Conservation (phyloP, 1,140 invertebrate species). For the Antheraea mylitta region DNA sequence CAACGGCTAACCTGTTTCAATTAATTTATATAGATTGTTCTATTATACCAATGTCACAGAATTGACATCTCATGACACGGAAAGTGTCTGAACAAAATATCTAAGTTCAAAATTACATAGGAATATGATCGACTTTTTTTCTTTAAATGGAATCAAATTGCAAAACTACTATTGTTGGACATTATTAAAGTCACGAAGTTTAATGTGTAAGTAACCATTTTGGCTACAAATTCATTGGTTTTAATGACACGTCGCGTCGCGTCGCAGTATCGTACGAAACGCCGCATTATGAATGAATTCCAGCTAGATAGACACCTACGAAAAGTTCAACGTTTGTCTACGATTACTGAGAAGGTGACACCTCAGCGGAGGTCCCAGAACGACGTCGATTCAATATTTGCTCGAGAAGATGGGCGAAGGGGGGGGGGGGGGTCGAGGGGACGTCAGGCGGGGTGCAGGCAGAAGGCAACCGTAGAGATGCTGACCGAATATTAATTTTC, state of each 20-base stretch:
- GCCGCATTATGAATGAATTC: slow-evolving; percentile 13
- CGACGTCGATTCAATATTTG: slow-evolving; percentile 61
- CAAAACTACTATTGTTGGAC: neutral
- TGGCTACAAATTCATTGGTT: neutral
- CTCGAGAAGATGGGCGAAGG: slow-evolving; percentile 39
- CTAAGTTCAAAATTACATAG: too few relatives aligned
- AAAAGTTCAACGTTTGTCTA: slow-evolving; percentile 13
- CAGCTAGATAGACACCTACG: neutral
- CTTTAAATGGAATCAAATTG: neutral
- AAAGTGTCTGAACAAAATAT: too few relatives aligned
- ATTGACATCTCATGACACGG: too few relatives aligned
- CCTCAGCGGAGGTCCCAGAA: slow-evolving; percentile 53
- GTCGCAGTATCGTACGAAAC: neutral
- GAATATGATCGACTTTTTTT: neutral
- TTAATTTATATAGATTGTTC: too few relatives aligned
- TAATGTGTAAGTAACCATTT: neutral
- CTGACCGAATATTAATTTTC: slow-evolving; percentile 70
- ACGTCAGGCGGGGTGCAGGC: slow-evolving; percentile 13
- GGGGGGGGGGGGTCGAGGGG: too few relatives aligned
- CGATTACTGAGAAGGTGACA: slow-evolving; percentile 37
- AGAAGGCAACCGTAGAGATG: slow-evolving; percentile 34
- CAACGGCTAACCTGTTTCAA: too few relatives aligned
- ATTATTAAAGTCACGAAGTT: neutral
- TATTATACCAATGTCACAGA: too few relatives aligned
- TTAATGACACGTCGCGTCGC: neutral